Evolutionary conservation across 1,140 invertebrate species (phyloP).

Genomic region (Ostrea denselamellosa): DNA sequence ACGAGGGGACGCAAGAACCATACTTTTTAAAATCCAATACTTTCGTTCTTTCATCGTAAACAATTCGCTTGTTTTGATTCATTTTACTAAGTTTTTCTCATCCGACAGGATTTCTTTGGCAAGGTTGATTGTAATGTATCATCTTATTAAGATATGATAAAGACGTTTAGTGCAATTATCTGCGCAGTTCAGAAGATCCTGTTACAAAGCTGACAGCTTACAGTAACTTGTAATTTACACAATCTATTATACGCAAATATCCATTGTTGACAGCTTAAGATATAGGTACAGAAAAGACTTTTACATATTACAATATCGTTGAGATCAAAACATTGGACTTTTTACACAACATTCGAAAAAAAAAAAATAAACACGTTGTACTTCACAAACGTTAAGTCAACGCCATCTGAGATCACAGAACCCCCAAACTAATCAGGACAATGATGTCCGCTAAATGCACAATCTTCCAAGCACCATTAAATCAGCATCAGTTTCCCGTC

Average conservation of each 20-base stretch:
- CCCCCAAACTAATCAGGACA: not conserved
- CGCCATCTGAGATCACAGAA: conserved; percentile 22
- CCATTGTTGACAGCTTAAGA: not conserved
- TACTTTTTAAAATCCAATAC: not conserved
- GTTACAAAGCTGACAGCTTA: not conserved
- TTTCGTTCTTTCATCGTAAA: not conserved
- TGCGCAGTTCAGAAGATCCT: not conserved
- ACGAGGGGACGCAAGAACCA: not conserved
- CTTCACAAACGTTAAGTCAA: not conserved
- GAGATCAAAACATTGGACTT: conserved; percentile 34
- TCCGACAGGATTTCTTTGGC: conserved; percentile 18
- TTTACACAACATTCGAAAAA: conserved; percentile 27
- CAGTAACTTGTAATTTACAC: not conserved
- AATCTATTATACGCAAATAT: not conserved
- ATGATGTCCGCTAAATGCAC: not conserved
- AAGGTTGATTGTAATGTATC: conserved; percentile 2
- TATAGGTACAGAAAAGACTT: not conserved
- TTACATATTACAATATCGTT: not conserved
- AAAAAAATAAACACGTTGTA: not conserved
- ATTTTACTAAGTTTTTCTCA: not conserved
- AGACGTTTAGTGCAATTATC: not conserved
- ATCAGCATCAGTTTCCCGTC: not conserved
- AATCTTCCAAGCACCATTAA: conserved; percentile 16
- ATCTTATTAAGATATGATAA: not conserved
- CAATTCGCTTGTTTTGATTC: not conserved